These are phyloP conservation scores for Microtus obscurus DNA, from an alignment of 2,797 vertebrate species.

Conservation along the genomic window DNA sequence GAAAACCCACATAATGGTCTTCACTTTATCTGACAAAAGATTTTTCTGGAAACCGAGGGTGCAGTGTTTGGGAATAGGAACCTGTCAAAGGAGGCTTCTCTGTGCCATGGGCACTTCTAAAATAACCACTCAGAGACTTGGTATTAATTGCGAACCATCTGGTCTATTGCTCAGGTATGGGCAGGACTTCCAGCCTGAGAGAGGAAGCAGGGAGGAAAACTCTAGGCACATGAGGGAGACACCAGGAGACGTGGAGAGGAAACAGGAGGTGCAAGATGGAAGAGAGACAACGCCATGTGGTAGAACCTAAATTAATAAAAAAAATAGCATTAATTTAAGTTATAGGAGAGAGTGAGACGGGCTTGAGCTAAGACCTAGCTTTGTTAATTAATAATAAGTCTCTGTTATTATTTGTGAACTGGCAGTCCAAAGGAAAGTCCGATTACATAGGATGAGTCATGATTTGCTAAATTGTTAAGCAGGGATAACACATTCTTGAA, in stretches of 20 bases:
- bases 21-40: constrained; percentile 80
- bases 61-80: not conserved
- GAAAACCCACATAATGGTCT: constrained; percentile 67
- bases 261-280: not conserved
- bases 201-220: not conserved
- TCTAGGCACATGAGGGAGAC: not conserved
- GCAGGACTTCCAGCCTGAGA: not conserved
- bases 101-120: too few species aligned
- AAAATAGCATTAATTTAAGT: not conserved
- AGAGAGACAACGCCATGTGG: not conserved
- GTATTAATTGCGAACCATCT: too few species aligned
- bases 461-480: not conserved
- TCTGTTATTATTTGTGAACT: not conserved
- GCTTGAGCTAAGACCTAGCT: not conserved
- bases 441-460: not conserved
- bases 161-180: not conserved
- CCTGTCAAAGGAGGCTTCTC: not conserved
- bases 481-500: not conserved
- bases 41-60: constrained; percentile 78
- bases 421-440: not conserved
- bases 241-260: not conserved
- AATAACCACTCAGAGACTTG: too few species aligned
- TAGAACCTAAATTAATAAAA: not conserved
- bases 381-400: not conserved
- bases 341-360: not conserved